Conservation (phyloP, 2,797 vertebrate genomes). For the Macrochelys suwanniensis region DNA sequence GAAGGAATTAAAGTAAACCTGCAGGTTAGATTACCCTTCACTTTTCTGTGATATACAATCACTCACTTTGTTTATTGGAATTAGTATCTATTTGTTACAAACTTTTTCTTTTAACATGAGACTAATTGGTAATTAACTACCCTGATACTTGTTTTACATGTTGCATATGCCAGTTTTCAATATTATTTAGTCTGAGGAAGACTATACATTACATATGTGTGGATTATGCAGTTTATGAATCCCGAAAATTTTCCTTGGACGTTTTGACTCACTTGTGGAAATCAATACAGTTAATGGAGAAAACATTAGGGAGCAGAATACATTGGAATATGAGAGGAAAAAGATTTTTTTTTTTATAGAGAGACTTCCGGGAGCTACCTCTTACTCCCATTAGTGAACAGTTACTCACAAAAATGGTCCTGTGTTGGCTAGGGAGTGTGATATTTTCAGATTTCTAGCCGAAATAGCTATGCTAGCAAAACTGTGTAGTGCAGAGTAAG, state of each 20-base stretch:
- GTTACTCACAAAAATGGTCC: neutral
- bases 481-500: neutral
- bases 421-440: neutral
- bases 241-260: neutral
- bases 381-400: neutral
- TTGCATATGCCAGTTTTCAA: neutral
- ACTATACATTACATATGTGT: neutral
- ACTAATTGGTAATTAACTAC: neutral
- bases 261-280: neutral
- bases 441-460: neutral
- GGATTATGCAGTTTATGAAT: neutral
- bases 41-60: neutral
- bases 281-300: neutral
- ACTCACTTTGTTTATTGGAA: neutral
- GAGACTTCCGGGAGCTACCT: neutral
- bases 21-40: slow-evolving; percentile 84
- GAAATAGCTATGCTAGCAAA: neutral
- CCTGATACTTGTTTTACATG: neutral
- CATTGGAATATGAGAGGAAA: neutral
- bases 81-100: neutral
- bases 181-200: neutral
- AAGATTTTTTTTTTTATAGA: neutral
- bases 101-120: rapidly evolving
- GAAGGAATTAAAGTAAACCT: slow-evolving; percentile 96
- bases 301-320: neutral